Evolutionary conservation across 37 sponge, comb jelly and placozoan genomes (phyloP).

Genomic region (Aphrocallistes beatrix): DNA sequence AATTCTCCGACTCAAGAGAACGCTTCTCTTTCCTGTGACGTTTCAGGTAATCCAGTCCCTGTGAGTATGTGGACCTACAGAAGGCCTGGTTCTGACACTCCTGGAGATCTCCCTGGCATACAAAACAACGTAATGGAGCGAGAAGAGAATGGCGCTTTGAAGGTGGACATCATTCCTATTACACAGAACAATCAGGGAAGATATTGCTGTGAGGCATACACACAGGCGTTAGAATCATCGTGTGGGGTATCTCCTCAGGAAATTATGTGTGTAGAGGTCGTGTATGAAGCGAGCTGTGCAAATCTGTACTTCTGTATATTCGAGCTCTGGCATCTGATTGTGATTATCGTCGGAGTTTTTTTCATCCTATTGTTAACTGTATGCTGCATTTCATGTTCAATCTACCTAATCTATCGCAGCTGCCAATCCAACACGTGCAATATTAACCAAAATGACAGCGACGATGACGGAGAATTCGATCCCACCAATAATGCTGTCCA

Average conservation of each 20-base stretch:
- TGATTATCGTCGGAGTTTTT: no score
- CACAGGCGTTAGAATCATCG: neutral
- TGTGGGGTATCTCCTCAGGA: neutral
- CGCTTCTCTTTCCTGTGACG: neutral
- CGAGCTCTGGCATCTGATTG: neutral
- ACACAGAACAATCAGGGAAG: neutral
- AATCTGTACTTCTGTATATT: neutral
- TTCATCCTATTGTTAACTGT: no score
- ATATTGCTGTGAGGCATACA: neutral
- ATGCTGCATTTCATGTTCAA: neutral
- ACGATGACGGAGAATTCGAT: constrained; percentile 17
- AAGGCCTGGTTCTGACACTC: neutral
- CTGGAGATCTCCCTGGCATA: neutral
- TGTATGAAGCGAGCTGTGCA: neutral
- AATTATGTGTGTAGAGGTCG: neutral
- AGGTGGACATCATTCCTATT: neutral
- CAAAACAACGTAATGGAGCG: neutral
- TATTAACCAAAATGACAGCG: neutral
- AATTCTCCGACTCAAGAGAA: neutral
- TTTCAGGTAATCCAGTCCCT: neutral
- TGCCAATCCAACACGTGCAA: neutral
- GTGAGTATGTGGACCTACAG: neutral
- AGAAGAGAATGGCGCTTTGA: neutral
- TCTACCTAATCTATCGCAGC: neutral
- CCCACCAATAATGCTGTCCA: neutral